Evolutionary conservation across 2,888 invertebrate species (phyloP), one percentile per base, ranked within the genome.

Genomic region (Lordiphosa fenestrarum): DNA sequence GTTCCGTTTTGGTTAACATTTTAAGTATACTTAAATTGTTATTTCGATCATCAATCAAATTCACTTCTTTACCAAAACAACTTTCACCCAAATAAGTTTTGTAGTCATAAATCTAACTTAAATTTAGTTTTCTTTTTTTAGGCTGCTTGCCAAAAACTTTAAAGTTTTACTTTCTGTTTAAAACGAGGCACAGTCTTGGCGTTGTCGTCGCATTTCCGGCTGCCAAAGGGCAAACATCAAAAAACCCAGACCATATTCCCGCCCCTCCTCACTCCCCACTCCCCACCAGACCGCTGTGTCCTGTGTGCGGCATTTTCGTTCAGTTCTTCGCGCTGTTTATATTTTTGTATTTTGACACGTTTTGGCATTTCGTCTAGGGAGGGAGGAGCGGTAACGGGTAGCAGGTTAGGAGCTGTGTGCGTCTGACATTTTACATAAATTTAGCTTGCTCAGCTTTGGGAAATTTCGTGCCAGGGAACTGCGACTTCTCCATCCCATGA

Each of bases 311-410:
- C 63, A 72, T 64, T 80, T 67, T 66, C 62, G 57, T 60, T 70
- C 62, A 67, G 74, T 66, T 80, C 77, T 71, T 81, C 73, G 56
- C 73, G 81, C 60, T 77, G 81, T 73, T 77, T 83, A 60, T 76
- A 75, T 71, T 80, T 77, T 73, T 75, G 72, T 77, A 75, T 84
- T 82, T 74, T 84, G 84, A 84, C 77, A 83, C 83, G 73, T 83
- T 83, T 82, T 80, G 83, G 83, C 76, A 82, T 69, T 63, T 60
- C 48, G 63, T 68, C 46, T 38, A 62, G 69, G 41, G 41, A 58
- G 41, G 38, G 6, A 2, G 9, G 41, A 12, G 7, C 3, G 41
- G 25, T 10, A 4, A 5, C 6, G 40, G 44, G 36, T 37, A 15
- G 36, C 49, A 39, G 39, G 51, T 53, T 52, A 46, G 66, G 47